Base-by-base conservation (phyloP, 1,140 invertebrate species). In the Rhagoletis pomonella region DNA sequence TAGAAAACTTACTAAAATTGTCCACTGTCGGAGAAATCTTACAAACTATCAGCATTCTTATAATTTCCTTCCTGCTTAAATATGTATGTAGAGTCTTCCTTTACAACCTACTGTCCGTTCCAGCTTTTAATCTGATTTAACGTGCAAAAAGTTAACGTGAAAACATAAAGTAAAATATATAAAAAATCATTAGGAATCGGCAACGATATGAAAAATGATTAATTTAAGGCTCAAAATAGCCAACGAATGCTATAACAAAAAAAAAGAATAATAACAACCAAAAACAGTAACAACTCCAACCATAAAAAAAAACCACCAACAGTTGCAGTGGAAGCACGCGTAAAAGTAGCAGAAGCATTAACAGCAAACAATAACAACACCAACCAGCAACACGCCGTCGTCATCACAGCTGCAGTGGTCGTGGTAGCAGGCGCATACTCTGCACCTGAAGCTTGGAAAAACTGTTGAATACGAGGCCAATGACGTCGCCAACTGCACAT, bases 191-290 rank as follows among this genome's bases (percentile, higher is more conserved):
- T 81, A n/a, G 73, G 47, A 81, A 81, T 58, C 47, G 73, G 50
- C 47, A 47, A 19, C 73, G 73, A 81, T 55, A 55, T 81, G 73
- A 55, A 55, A 81, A 50, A 81, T 81, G 73, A 81, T 81, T 81
- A 81, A 81, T 81, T 81, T 81, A 81, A 81, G 47, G 73, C 47
- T 81, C 4, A 81, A 81, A 81, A 81, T 55, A 58, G 47, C 73
- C 73, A 81, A 81, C 73, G n/a, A 81, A 81, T 55, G 47, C n/a
- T 81, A 55, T 55, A 55, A 50, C n/a, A 12, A 14, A 81, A 81
- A 81, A 81, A 14, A 73, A 81, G 47, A 55, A 55, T 42, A 81
- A 81, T 17, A 81, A 81, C 39, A 47, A 69, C 7, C 29, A 42
- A 69, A 44, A 14, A 14, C 9, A 69, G n/a, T 39, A 19, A 85